These are phyloP conservation scores for Ectropis crepuscularia DNA, from an alignment of 2,888 invertebrate genomes.

Conservation along the genomic window DNA sequence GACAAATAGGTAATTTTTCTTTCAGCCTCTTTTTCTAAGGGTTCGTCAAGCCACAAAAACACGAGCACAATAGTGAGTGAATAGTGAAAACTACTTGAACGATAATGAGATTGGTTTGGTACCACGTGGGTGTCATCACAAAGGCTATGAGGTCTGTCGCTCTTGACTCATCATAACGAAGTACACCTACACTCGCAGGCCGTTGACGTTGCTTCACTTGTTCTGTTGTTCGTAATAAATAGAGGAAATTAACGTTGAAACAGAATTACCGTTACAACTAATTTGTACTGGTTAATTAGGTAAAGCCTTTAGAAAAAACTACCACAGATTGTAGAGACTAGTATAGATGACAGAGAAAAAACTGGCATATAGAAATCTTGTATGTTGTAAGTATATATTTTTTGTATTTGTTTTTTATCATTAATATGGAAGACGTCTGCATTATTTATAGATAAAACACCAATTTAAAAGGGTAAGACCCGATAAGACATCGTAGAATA, in stretches of 20 bases:
- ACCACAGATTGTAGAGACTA: too few relatives aligned
- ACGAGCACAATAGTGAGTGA: constrained; percentile 14
- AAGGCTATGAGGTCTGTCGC: constrained; percentile 23
- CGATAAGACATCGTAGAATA: too few relatives aligned
- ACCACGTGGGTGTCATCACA: constrained; percentile 31
- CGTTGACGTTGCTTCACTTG: constrained; percentile 10
- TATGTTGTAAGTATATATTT: too few relatives aligned
- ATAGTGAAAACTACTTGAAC: constrained; percentile 19
- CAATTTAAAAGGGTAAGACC: too few relatives aligned
- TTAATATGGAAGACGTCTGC: too few relatives aligned
- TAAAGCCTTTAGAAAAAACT: too few relatives aligned
- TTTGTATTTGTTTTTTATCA: too few relatives aligned
- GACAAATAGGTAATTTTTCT: too few relatives aligned
- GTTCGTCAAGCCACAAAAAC: constrained; percentile 1
- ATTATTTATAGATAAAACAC: too few relatives aligned
- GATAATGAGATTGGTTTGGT: constrained; percentile 24
- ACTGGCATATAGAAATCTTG: too few relatives aligned
- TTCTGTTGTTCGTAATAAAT: constrained; percentile 4
- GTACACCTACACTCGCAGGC: constrained; percentile 10
- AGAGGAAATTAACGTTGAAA: constrained; percentile 2
- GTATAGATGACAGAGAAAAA: too few relatives aligned
- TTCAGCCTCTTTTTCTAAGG: neutral
- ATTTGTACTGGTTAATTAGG: too few relatives aligned
- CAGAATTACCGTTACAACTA: neutral
- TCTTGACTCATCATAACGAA: constrained; percentile 29